Evolutionary conservation across 2,888 invertebrate species (phyloP), one percentile per base, ranked within the genome.

Genomic region (Campoplex nolae): DNA sequence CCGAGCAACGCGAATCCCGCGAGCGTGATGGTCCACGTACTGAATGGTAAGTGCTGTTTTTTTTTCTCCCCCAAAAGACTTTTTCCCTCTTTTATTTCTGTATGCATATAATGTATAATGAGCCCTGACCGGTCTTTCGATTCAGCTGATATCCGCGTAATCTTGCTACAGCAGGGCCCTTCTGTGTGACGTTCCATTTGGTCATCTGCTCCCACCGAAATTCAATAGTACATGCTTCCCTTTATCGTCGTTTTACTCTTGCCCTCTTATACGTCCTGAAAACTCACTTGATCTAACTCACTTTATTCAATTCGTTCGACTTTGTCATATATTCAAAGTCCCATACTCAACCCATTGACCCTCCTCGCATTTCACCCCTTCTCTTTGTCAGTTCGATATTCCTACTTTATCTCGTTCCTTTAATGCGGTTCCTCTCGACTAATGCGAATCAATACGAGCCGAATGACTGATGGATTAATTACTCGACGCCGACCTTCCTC

Each of bases 1-100:
- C 98, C 98, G 83, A 97, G 97, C 93, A 97, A 94, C 91, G 94
- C 94, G 88, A 94, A 94, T 91, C 93, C 94, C 85, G 94, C 94
- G 85, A 94, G 94, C 90, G 94, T 94, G 85, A 92, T 92, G 93
- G 94, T 94, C 89, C 94, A 94, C 92, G 94, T 94, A 87, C 93
- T 94, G 90, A 94, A 94, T 91, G 94, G 94, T 94, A 91, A 92
- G 93, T 90, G 89, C 83, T 23, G 23, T 23, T 23, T 23, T 23
- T 23, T 80, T 88, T 54, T 71, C 48, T 88, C 89, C 77, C 84
- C 87, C 88, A 87, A 84, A 77, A 85, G 85, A 83, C 7, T 13
- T 45, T 71, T 4, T 28, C 28, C 51, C 13, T 42, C n/a, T 45
- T 45, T 7, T 38, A 18, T 58, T 48, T 9, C 16, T 62, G 18